Base-by-base conservation (phyloP, 2,888 invertebrate genomes). In the Pomacea canaliculata region DNA sequence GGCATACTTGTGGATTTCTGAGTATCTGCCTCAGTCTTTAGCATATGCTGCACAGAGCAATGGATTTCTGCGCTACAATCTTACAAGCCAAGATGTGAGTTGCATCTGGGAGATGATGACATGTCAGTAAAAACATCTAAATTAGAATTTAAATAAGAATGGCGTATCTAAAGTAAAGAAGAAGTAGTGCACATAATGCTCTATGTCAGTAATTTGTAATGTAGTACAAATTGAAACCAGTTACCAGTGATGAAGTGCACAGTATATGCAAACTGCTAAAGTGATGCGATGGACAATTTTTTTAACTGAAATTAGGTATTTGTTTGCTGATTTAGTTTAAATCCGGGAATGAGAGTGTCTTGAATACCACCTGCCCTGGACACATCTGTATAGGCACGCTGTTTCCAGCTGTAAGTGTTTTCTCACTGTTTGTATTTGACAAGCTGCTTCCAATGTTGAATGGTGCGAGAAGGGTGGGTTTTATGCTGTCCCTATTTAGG, bases 1-100 rank as follows among this genome's bases (percentile, higher is more conserved):
- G 85, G 60, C 85, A 77, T 86, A 85, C 67, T 63, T 86, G 46
- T 85, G 81, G 81, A 68, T 85, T 37, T 83, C 85, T 13, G 82
- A 84, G 77, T 86, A 84, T 65, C 77, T 83, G 73, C 84, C 83
- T 63, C 81, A 83, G 68, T 81, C 85, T 7, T 77, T 84, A 60
- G 78, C 79, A 23, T 83, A 83, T 66, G 71, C 76, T 12, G 83
- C 84, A 46, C 83, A 84, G 68, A 79, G 78, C 68, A 81, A 86
- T 75, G 81, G 81, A 37, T 82, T 78, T 70, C 78, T 86, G 12
- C 65, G 71, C 16, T 83, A 83, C 70, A 85, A 84, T 63, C 70
- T 86, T 7, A 85, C 86, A 18, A 74, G 78, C 18, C 78, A 82
- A 70, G 83, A 85, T 80, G 85, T 85, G 73, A 79, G 84, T 81